A percentile compares a stretch with the other conserved stretches of the same genome.
Conservation (phyloP, 1,140 invertebrate genomes). For the Cataglyphis hispanica region DNA sequence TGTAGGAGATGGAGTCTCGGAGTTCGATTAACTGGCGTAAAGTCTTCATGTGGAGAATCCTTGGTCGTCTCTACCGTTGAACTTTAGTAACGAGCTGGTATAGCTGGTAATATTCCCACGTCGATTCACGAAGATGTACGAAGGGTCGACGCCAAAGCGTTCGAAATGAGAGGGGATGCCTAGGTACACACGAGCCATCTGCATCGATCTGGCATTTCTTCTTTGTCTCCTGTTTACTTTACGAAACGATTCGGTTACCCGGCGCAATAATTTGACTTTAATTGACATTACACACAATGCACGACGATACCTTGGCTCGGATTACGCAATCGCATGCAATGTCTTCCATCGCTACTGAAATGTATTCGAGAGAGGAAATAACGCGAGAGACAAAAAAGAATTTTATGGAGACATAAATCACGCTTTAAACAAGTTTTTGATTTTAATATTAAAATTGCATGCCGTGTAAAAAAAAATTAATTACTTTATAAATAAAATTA, state of each 20-base stretch:
- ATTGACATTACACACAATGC: slow-evolving; percentile 36
- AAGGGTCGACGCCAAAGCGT: slow-evolving; percentile 57
- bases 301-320: background rate
- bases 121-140: slow-evolving; percentile 30
- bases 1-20: background rate
- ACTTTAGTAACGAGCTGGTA: slow-evolving; percentile 72
- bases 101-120: slow-evolving; percentile 75
- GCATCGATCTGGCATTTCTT: slow-evolving; percentile 49
- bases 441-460: background rate
- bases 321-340: slow-evolving; percentile 9
- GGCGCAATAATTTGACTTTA: slow-evolving; percentile 50
- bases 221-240: slow-evolving; percentile 47
- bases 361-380: background rate
- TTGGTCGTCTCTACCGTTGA: slow-evolving; percentile 60
- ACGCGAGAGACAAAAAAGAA: background rate
- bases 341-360: background rate
- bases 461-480: background rate
- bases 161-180: slow-evolving; percentile 28
- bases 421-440: slow-evolving; percentile 6
- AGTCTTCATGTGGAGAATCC: slow-evolving; percentile 58
- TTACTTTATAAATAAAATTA: background rate
- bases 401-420: background rate
- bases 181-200: slow-evolving; percentile 26
- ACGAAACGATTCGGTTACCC: slow-evolving; percentile 46
- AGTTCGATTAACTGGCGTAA: slow-evolving; percentile 72